Evolutionary conservation across 2,888 invertebrate genomes (phyloP).

Genomic region (Salpingus planirostris): DNA sequence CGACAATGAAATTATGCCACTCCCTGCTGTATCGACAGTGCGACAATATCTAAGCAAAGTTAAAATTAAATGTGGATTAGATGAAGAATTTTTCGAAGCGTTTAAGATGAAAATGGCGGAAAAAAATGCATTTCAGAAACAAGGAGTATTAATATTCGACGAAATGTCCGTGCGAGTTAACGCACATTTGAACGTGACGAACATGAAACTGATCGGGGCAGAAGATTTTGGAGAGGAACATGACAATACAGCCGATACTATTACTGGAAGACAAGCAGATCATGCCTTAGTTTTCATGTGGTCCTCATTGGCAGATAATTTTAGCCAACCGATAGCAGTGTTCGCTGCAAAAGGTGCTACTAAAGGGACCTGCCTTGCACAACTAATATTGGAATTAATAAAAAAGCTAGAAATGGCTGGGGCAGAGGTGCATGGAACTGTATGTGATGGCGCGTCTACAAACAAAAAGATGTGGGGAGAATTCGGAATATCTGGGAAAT

Average conservation of each 20-base stretch:
- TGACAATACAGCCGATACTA: slow-evolving; percentile 1
- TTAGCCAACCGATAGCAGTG: slow-evolving; percentile 16
- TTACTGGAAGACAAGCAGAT: slow-evolving; percentile 5
- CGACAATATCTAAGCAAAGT: slow-evolving; percentile 1
- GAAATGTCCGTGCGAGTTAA: slow-evolving; percentile 1
- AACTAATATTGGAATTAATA: slow-evolving; percentile 2
- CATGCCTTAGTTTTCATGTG: slow-evolving; percentile 15
- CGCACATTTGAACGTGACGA: slow-evolving; percentile 3
- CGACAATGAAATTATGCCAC: slow-evolving; percentile 1
- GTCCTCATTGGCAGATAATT: slow-evolving; percentile 13
- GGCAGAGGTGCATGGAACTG: slow-evolving; percentile 14
- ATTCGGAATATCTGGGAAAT: slow-evolving; percentile 12
- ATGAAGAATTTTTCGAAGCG: slow-evolving; percentile 6
- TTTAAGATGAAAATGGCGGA: slow-evolving; percentile 3
- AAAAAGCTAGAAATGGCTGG: slow-evolving; percentile 2
- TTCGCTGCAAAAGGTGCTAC: slow-evolving; percentile 15
- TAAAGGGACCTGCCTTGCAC: slow-evolving; percentile 5
- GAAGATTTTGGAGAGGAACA: slow-evolving; percentile 5
- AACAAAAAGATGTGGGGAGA: slow-evolving; percentile 16
- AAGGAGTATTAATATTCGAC: slow-evolving; percentile 3
- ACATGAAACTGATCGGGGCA: slow-evolving; percentile 2
- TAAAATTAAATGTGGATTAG: slow-evolving; percentile 4
- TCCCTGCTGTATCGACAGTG: neutral
- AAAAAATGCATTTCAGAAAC: slow-evolving; percentile 3
- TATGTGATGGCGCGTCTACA: slow-evolving; percentile 15